Evolutionary conservation across 2,888 invertebrate species (phyloP).

Genomic region (Campoplex capitator): DNA sequence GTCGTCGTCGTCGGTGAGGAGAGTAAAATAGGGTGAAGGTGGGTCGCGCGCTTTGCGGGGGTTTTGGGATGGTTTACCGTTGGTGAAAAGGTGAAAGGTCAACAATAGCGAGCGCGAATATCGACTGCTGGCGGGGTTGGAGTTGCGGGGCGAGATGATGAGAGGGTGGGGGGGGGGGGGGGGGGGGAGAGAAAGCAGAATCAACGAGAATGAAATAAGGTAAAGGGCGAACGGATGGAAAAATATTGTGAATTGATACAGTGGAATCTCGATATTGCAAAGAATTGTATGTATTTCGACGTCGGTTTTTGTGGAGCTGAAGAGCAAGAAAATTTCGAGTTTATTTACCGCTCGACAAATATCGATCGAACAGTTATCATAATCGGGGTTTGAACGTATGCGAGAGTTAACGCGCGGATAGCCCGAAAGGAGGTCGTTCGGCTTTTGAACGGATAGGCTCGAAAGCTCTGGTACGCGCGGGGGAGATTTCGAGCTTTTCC

Average conservation of each 20-base stretch:
- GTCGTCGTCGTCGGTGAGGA: constrained; percentile 47
- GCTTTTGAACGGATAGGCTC: not conserved
- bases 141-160: constrained; percentile 60
- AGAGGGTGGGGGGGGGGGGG: not conserved
- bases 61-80: constrained; percentile 51
- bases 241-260: constrained; percentile 7
- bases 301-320: constrained; percentile 18
- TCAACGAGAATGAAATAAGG: constrained; percentile 62
- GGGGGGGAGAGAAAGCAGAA: constrained; percentile 2
- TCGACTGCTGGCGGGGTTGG: constrained; percentile 77
- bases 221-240: not conserved
- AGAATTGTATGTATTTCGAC: not conserved
- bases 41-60: constrained; percentile 25
- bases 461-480: not conserved
- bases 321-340: not conserved
- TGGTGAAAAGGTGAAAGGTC: constrained; percentile 79
- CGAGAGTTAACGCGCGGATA: not conserved
- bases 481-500: constrained; percentile 4
- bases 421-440: constrained; percentile 20
- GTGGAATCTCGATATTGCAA: constrained; percentile 26
- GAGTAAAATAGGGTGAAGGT: constrained; percentile 15
- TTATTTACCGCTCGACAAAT: constrained; percentile 14
- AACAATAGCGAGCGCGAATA: constrained; percentile 77
- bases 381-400: constrained; percentile 25
- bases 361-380: constrained; percentile 49